phyloP scores from a whole-genome alignment of 2,797 vertebrate genomes.

The Sebastes iracundus region DNA sequence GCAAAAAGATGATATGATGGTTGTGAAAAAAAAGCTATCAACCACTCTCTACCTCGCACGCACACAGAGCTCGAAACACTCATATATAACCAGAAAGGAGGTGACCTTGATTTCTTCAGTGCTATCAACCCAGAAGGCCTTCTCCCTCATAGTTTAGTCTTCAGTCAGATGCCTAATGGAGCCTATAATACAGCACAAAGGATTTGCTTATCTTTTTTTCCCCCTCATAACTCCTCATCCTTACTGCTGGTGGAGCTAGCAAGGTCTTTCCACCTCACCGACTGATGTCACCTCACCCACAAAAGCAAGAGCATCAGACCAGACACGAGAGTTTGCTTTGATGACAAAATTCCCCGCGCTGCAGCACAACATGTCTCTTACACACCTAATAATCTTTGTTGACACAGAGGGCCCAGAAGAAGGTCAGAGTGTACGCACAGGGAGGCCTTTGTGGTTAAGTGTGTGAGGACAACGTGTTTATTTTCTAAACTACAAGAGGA shows the following conservation, averaged over 20 bases:
- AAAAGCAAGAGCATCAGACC: conserved; percentile 6
- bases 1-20: background rate
- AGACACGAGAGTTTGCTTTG: background rate
- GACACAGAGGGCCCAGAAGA: conserved; percentile 48
- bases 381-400: conserved; percentile 48
- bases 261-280: background rate
- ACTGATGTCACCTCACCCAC: background rate
- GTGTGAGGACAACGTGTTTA: conserved; percentile 79
- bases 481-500: conserved; percentile 81
- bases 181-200: background rate
- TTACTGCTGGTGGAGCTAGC: background rate
- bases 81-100: background rate
- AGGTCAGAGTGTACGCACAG: conserved; percentile 66
- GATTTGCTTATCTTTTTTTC: background rate
- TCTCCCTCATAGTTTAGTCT: conserved; percentile 43
- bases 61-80: background rate
- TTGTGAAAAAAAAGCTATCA: background rate
- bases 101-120: conserved; percentile 48
- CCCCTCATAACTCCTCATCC: background rate
- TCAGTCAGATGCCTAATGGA: conserved; percentile 12
- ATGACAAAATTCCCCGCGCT: background rate
- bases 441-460: conserved; percentile 63
- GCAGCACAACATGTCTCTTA: conserved; percentile 18
- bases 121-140: conserved; percentile 15
- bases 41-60: background rate